Evolutionary conservation across 2,888 invertebrate genomes (phyloP).

Genomic region (Eupithecia subumbrata): DNA sequence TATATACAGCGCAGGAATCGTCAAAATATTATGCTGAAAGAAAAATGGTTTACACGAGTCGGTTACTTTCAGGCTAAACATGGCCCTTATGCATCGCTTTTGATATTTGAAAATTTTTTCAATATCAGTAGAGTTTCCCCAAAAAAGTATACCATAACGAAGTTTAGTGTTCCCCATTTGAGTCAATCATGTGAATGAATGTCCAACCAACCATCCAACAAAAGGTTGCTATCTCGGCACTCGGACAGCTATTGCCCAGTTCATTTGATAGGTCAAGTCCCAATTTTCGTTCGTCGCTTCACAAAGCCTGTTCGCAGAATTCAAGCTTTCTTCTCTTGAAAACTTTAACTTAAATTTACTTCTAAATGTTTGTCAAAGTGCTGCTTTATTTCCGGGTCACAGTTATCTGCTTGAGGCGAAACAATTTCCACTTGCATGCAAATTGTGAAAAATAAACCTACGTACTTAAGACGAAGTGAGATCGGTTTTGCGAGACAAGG

Average conservation of each 20-base stretch:
- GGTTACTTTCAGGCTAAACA: too few relatives aligned
- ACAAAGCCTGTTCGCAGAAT: conserved; percentile 2
- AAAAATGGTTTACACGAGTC: too few relatives aligned
- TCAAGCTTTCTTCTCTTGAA: neutral
- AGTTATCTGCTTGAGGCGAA: conserved; percentile 19
- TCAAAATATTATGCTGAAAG: too few relatives aligned
- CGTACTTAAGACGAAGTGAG: conserved; percentile 22
- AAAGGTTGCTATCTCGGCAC: conserved; percentile 1
- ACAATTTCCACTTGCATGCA: conserved; percentile 32
- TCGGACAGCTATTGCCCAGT: conserved; percentile 3
- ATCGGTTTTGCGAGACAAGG: too few relatives aligned
- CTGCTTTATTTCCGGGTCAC: conserved; percentile 14
- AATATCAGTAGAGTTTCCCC: too few relatives aligned
- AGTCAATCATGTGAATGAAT: conserved; percentile 7
- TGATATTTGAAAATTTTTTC: too few relatives aligned
- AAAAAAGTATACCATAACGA: too few relatives aligned
- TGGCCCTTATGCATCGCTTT: too few relatives aligned
- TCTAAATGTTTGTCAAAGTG: conserved; percentile 24
- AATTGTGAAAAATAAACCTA: conserved; percentile 37
- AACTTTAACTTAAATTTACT: neutral
- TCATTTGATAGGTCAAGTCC: conserved; percentile 10
- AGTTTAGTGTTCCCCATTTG: neutral
- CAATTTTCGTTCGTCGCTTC: conserved; percentile 1
- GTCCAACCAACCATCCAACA: conserved; percentile 4
- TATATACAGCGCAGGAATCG: too few relatives aligned